A percentile compares a stretch with the other conserved stretches of the same genome.
These are phyloP conservation scores for Cerastoderma edule DNA, from an alignment of 2,888 invertebrate genomes.

Conservation along the genomic window DNA sequence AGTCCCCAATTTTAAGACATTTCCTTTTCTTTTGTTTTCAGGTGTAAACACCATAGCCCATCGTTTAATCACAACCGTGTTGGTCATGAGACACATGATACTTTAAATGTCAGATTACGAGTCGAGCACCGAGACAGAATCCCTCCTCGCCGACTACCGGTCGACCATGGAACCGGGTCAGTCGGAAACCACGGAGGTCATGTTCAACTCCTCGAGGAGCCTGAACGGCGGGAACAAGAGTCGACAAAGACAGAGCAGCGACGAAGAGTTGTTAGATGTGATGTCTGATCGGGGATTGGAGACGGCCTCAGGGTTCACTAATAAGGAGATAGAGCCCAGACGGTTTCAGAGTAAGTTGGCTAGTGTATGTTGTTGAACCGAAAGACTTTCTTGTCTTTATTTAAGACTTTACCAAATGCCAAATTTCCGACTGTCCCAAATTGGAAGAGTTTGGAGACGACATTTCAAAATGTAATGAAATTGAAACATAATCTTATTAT, in stretches of 20 bases:
- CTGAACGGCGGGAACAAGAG: slow-evolving; percentile 10
- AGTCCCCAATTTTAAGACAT: no score
- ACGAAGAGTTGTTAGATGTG: slow-evolving; percentile 50
- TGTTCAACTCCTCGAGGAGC: slow-evolving; percentile 28
- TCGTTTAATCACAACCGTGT: no score
- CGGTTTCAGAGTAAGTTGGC: slow-evolving; percentile 48
- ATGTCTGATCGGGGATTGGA: slow-evolving; percentile 43
- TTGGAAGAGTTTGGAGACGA: no score
- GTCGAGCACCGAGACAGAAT: slow-evolving; percentile 46
- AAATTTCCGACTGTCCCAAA: not conserved
- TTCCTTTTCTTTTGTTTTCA: not conserved
- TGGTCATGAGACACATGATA: slow-evolving; percentile 16
- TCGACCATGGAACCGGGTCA: slow-evolving; percentile 34
- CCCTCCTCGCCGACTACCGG: slow-evolving; percentile 46
- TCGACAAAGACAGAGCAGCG: slow-evolving; percentile 37
- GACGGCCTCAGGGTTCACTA: slow-evolving; percentile 45
- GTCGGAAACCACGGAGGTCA: slow-evolving; percentile 9
- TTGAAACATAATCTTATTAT: no score
- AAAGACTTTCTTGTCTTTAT: not conserved
- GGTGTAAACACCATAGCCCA: no score
- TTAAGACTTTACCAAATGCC: not conserved
- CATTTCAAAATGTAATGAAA: no score
- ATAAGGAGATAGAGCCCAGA: slow-evolving; percentile 48
- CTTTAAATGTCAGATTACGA: slow-evolving; percentile 34
- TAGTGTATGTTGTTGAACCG: not conserved